Evolutionary conservation across 2,113 vertebrate species (phyloP).

Genomic region (Thalassoma bifasciatum): DNA sequence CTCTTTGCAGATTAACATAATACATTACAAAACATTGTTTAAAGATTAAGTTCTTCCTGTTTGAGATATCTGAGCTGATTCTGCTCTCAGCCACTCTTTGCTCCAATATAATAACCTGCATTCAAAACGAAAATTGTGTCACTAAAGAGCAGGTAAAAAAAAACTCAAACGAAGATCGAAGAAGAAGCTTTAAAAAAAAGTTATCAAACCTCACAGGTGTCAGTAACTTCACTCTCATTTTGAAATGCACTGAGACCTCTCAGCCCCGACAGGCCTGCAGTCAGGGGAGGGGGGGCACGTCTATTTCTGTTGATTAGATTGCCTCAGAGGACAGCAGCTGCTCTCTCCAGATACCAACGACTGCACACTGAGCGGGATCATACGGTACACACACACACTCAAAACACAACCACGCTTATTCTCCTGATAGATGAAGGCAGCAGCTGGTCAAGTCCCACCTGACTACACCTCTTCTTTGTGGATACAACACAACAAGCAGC

Average conservation of each 20-base stretch:
- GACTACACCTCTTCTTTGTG: conserved; percentile 24
- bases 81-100: no score
- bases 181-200: not conserved
- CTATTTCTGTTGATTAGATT: conserved; percentile 76
- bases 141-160: no score
- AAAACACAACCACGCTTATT: conserved; percentile 33
- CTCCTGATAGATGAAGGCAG: conserved; percentile 29
- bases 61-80: no score
- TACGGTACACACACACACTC: conserved; percentile 7
- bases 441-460: conserved; percentile 26
- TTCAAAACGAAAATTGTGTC: not conserved
- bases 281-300: conserved; percentile 6
- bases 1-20: no score
- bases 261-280: conserved; percentile 11
- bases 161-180: not conserved
- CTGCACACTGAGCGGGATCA: conserved; percentile 9
- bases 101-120: no score
- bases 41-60: no score
- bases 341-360: conserved; percentile 61
- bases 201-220: not conserved
- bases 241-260: conserved; percentile 52
- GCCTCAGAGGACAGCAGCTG: conserved; percentile 68
- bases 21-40: no score
- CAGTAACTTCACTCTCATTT: no score
- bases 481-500: conserved; percentile 31